Conservation (phyloP, 2,113 vertebrate species). For the Arothron firmamentum region DNA sequence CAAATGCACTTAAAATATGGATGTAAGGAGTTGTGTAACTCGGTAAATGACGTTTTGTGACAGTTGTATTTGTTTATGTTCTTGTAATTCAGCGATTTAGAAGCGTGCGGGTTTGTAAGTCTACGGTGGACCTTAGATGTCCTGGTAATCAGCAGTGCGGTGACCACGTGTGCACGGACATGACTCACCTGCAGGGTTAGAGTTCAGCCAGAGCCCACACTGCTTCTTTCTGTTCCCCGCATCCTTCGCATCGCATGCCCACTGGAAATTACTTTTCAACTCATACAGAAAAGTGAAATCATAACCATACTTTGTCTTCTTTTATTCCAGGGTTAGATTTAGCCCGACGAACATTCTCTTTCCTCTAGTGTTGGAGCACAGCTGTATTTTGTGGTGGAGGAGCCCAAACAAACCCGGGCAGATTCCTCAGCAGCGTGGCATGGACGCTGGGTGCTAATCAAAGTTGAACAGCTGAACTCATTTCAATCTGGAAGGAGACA, state of each 20-base stretch:
- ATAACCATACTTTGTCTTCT: conserved; percentile 3
- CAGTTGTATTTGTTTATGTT: too few relatives aligned
- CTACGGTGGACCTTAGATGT: too few relatives aligned
- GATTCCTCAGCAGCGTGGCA: conserved; percentile 23
- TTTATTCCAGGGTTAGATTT: conserved; percentile 26
- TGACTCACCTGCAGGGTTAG: too few relatives aligned
- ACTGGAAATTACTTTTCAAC: conserved; percentile 16
- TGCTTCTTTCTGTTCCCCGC: conserved; percentile 21
- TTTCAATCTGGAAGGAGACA: conserved; percentile 28
- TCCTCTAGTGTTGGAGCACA: conserved; percentile 32
- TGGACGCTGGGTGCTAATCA: conserved; percentile 52
- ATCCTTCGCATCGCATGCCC: conserved; percentile 7
- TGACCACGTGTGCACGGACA: too few relatives aligned
- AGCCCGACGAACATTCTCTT: conserved; percentile 12
- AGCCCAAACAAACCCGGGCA: conserved; percentile 43
- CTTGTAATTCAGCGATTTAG: too few relatives aligned
- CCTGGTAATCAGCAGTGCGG: too few relatives aligned
- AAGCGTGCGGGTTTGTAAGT: too few relatives aligned
- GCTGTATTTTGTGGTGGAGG: conserved; percentile 43
- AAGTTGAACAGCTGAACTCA: conserved; percentile 40
- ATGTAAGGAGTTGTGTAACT: too few relatives aligned
- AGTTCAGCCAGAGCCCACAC: too few relatives aligned
- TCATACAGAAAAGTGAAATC: conserved; percentile 15
- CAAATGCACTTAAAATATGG: too few relatives aligned
- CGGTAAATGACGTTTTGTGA: too few relatives aligned